Conservation (phyloP, 2,888 invertebrate genomes). For the Gymnosoma rotundatum region DNA sequence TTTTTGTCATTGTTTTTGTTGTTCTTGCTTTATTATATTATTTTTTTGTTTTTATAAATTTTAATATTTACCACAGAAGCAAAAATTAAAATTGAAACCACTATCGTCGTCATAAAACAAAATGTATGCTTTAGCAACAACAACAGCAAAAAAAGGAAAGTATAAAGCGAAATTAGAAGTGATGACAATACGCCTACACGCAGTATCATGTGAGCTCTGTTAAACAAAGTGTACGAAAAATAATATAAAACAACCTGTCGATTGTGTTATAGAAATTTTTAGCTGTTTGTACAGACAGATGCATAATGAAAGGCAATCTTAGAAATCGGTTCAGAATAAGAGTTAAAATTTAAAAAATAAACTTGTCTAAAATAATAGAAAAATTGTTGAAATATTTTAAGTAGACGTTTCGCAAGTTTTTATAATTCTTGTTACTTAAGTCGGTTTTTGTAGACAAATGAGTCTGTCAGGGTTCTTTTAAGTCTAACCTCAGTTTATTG, state of each 20-base stretch:
- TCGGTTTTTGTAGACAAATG: background rate
- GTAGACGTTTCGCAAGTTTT: too few species aligned
- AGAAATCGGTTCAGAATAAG: background rate
- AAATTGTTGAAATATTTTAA: background rate
- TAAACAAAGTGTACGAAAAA: constrained; percentile 22
- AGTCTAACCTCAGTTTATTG: background rate
- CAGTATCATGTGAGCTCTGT: constrained; percentile 56
- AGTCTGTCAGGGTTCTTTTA: background rate
- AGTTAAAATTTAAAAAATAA: background rate
- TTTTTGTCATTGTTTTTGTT: background rate
- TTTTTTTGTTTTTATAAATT: constrained; percentile 27
- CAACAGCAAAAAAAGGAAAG: constrained; percentile 5
- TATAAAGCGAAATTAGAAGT: constrained; percentile 39
- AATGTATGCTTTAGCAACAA: background rate
- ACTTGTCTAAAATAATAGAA: background rate
- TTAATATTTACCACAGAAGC: constrained; percentile 62
- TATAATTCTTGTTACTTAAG: too few species aligned
- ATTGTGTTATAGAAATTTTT: constrained; percentile 40
- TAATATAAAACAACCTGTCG: constrained; percentile 65
- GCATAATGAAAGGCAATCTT: constrained; percentile 3
- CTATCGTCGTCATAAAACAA: constrained; percentile 37
- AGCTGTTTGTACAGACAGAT: background rate
- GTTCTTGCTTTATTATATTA: background rate
- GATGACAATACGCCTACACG: constrained; percentile 57
- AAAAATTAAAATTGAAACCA: constrained; percentile 63